Evolutionary conservation across 2,888 invertebrate species (phyloP).

Genomic region (Euzetes globulus): DNA sequence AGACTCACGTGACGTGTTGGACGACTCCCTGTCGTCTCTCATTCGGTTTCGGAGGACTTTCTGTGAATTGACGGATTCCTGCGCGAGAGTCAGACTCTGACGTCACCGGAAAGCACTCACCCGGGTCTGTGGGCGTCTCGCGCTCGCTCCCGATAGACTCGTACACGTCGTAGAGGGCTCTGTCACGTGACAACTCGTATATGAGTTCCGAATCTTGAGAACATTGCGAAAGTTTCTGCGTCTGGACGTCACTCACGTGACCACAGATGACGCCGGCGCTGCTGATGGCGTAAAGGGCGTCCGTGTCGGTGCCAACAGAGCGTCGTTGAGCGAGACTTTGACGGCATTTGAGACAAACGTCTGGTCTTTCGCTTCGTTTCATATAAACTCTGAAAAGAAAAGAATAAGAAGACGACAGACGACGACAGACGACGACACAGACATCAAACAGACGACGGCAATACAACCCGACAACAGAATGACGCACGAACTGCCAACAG

Average conservation of each 20-base stretch:
- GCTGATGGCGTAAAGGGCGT: neutral
- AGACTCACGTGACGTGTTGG: constrained; percentile 19
- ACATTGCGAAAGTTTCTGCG: too few relatives aligned
- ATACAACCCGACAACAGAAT: constrained; percentile 41
- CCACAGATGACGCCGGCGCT: neutral
- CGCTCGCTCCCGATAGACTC: neutral
- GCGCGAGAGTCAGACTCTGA: too few relatives aligned
- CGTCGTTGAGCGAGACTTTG: too few relatives aligned
- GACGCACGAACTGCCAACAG: constrained; percentile 41
- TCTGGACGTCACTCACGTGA: neutral
- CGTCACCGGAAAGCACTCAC: too few relatives aligned
- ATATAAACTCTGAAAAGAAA: constrained; percentile 26
- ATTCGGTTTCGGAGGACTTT: constrained; percentile 42
- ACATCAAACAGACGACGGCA: constrained; percentile 41
- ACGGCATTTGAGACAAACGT: neutral
- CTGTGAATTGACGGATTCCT: constrained; percentile 42
- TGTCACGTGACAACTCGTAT: too few relatives aligned
- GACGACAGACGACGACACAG: constrained; percentile 33
- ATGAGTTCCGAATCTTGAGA: too few relatives aligned
- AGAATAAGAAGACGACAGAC: neutral
- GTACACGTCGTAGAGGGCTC: constrained; percentile 11
- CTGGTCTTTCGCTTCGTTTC: constrained; percentile 24
- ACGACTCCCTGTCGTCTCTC: constrained; percentile 40
- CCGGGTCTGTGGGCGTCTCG: constrained; percentile 41
- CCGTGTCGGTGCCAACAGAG: neutral